A percentile compares a stretch with the other conserved stretches of the same genome.
Conservation (phyloP, 2,797 vertebrate genomes). For the Todus mexicanus region DNA sequence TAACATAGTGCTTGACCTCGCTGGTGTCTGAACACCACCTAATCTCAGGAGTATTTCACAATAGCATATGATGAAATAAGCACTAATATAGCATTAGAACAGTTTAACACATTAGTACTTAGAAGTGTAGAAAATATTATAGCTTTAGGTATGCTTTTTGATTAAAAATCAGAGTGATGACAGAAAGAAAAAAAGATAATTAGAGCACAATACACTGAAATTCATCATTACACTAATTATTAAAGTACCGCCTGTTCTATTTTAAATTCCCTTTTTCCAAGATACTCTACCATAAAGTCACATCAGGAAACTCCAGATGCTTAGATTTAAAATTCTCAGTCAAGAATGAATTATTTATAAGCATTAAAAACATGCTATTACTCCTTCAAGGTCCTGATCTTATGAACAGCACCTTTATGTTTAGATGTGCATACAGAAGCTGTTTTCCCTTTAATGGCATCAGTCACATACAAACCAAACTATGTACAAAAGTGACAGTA, state of each 20-base stretch:
- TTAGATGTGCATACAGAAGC: background rate
- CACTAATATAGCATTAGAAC: conserved; percentile 45
- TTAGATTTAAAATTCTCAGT: conserved; percentile 3
- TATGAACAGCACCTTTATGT: background rate
- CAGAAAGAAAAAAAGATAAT: background rate
- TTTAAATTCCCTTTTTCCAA: background rate
- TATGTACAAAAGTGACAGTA: background rate
- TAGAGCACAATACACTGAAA: background rate
- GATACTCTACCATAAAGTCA: background rate
- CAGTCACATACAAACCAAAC: background rate
- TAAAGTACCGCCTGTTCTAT: background rate
- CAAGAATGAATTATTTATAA: conserved; percentile 6
- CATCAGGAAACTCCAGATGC: background rate
- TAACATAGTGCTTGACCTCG: conserved; percentile 70
- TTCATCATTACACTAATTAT: conserved; percentile 1
- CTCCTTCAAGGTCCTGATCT: background rate
- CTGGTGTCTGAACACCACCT: conserved; percentile 52
- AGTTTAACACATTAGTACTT: conserved; percentile 55
- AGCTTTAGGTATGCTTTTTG: conserved; percentile 19
- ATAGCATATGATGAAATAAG: conserved; percentile 40
- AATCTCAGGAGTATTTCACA: conserved; percentile 53
- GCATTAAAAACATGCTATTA: background rate
- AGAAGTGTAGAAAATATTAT: conserved; percentile 13
- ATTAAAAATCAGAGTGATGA: background rate
- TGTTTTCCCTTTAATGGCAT: background rate